Evolutionary conservation across 2,113 vertebrate species (phyloP), one percentile per base, ranked within the genome.

Genomic region (Panthera uncia): DNA sequence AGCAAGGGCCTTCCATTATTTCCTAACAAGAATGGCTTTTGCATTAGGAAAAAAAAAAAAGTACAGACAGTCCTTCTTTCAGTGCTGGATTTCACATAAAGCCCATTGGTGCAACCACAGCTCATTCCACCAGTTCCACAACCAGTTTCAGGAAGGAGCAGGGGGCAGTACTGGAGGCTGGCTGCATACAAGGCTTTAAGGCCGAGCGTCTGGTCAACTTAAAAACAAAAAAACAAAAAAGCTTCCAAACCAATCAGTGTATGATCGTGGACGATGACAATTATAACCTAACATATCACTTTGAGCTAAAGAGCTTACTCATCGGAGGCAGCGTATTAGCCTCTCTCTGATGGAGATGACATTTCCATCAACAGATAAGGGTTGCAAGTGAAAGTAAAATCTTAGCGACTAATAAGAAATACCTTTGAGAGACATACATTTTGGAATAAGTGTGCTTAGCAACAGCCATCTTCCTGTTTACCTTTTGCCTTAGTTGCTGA

Each of bases 11-110:
- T 74, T 25, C 38, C 50, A 82, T 80, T 76, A 31, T 63, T 89
- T 73, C 50, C 71, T 91, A 91, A 55, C 55, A 71, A 97, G 61
- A 88, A 50, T 36, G 45, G 66, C 61, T 82, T 91, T 80, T 93
- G 41, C 9, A 4, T 83, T 96, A n/a, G 13, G 65, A 57, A 96
- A 25, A 63, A 38, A 63, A 63, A 38, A 68, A 94, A 89, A 69
- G 29, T 65, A 33, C 18, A 48, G 76, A 87, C 0, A 1, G 19
- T 25, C 10, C n/a, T 66, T 66, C 63, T 80, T 93, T 84, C 48
- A 29, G 36, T 9, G n/a, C 27, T 76, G 2, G 21, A 41, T 93
- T 93, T 88, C 8, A 55, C 55, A 91, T 41, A 61, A 82, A 18
- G 21, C 52, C 38, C 31, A 29, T 86, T 48, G 41, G 65, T 76